Conservation (phyloP, 37 sponge, comb jelly and placozoan genomes). For the Dysidea cf. avara region DNA sequence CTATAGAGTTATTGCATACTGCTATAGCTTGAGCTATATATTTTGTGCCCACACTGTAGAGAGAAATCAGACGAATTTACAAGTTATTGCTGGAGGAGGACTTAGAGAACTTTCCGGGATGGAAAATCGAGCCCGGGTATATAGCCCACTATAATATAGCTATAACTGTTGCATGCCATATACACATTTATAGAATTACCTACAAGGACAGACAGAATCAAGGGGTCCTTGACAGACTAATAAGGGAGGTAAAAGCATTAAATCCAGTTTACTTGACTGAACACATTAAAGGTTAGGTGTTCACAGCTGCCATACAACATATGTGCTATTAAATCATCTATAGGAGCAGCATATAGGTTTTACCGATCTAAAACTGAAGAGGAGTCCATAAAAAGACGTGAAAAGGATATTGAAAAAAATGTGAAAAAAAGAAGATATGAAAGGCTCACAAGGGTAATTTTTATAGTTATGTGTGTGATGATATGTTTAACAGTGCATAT, state of each 20-base stretch:
- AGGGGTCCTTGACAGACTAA: not conserved
- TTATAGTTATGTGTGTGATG: not conserved
- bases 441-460: constrained; percentile 9
- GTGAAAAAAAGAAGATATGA: not conserved
- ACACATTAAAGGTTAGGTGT: constrained; percentile 5
- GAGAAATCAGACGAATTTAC: constrained; percentile 30
- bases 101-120: constrained; percentile 22
- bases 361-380: not conserved
- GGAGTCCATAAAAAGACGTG: not conserved
- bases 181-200: too few species aligned
- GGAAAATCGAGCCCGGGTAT: constrained; percentile 29
- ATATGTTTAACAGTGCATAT: too few species aligned
- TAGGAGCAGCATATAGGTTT: constrained; percentile 8
- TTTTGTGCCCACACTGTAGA: constrained; percentile 1
- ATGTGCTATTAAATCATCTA: not conserved
- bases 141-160: too few species aligned
- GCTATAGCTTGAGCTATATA: too few species aligned
- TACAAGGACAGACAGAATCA: too few species aligned
- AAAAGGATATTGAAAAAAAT: not conserved
- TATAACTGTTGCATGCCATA: too few species aligned
- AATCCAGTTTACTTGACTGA: constrained; percentile 10
- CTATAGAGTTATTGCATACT: too few species aligned
- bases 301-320: too few species aligned
- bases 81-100: constrained; percentile 32
- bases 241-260: constrained; percentile 3